These are phyloP conservation scores for Coleophora deauratella DNA, from an alignment of 2,888 invertebrate species.

Conservation along the genomic window DNA sequence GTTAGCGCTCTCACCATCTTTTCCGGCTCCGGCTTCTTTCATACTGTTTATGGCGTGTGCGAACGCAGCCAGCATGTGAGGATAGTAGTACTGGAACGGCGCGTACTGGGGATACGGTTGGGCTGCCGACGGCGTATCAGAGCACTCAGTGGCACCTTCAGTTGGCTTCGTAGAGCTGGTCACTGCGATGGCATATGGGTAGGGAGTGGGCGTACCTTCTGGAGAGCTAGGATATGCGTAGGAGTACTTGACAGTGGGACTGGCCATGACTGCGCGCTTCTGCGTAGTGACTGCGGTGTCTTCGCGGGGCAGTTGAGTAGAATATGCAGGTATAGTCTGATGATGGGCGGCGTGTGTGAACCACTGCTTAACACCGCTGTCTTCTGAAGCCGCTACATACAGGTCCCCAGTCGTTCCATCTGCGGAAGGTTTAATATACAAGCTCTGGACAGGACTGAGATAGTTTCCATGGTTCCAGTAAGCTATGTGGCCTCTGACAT, in stretches of 20 bases:
- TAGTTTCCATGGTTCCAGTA: conserved; percentile 34
- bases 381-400: conserved; percentile 62
- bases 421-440: conserved; percentile 55
- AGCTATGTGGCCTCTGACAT: conserved; percentile 27
- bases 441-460: conserved; percentile 56
- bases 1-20: conserved; percentile 30
- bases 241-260: conserved; percentile 40
- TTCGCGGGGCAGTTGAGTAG: conserved; percentile 25
- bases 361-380: conserved; percentile 55
- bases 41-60: conserved; percentile 41
- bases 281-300: conserved; percentile 31
- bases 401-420: conserved; percentile 62
- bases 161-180: conserved; percentile 15
- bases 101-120: conserved; percentile 32
- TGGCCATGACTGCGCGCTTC: conserved; percentile 41
- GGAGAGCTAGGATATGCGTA: conserved; percentile 39
- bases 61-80: conserved; percentile 53
- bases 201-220: conserved; percentile 24
- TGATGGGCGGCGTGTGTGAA: conserved; percentile 33
- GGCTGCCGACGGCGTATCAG: conserved; percentile 22
- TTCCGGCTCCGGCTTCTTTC: conserved; percentile 40
- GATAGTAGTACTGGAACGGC: conserved; percentile 50
- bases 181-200: conserved; percentile 36
- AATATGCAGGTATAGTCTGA: conserved; percentile 24
- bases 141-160: conserved; percentile 26